Evolutionary conservation across 1,140 invertebrate species (phyloP), one percentile per base, ranked within the genome.

Genomic region (Aphidius ervi): DNA sequence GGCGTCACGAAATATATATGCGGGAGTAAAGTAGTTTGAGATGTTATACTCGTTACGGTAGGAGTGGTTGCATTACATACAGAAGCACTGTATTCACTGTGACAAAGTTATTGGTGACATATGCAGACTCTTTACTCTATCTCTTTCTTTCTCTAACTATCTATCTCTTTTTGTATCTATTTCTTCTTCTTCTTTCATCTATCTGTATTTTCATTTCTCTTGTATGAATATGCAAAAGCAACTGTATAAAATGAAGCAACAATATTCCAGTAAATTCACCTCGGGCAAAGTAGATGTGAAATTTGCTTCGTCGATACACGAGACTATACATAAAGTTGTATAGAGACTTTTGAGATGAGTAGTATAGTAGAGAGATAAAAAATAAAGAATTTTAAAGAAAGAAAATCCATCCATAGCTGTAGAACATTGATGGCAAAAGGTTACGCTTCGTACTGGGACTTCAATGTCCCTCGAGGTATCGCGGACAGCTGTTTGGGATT

Each of bases 221-320:
- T 43, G 20, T 31, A 74, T 75, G 74, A 75, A 75, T 75, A 75
- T 75, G 65, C 70, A 75, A 67, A 60, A 71, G 69, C 62, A 43
- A 56, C 23, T 31, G 53, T 50, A 58, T 61, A 63, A 62, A 68
- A 70, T 70, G 67, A 70, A 66, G 65, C 68, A 65, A 70, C 69
- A 62, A 74, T 74, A 72, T 74, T 70, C 68, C 20, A 66, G 63
- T 56, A 58, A 42, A 57, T 59, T 61, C 60, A 56, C 66, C 59
- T 52, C 31, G 10, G 63, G 65, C 66, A 46, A 31, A 31, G 2
- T 31, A 4, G 23, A 66, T 65, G 66, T 65, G 59, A 68, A 72
- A 71, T 70, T 67, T 59, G 57, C 63, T 67, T 66, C 64, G 67
- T 60, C 71, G 65, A 68, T 68, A 64, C 62, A 61, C 2, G 23